phyloP scores from a whole-genome alignment of 1,140 invertebrate genomes.

The Galendromus occidentalis region DNA sequence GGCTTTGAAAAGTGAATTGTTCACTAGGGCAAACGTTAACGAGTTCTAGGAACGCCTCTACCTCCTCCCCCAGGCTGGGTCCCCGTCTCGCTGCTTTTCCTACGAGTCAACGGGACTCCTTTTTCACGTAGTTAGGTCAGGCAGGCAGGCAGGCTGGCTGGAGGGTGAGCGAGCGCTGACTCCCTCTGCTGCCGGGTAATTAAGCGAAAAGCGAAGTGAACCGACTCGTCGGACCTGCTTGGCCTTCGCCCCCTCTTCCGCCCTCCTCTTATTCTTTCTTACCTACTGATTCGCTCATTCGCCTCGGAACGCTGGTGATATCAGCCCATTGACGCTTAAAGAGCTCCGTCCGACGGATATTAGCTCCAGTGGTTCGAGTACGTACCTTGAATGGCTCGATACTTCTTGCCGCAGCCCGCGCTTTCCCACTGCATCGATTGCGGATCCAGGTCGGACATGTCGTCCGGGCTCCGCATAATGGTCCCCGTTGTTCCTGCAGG shows the following conservation, averaged over 20 bases:
- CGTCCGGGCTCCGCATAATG: not conserved
- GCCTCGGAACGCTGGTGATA: not conserved
- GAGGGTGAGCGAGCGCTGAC: no score
- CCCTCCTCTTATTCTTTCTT: not conserved
- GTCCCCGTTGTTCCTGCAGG: conserved; percentile 1
- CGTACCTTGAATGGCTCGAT: conserved; percentile 5
- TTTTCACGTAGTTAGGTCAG: no score
- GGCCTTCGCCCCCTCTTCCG: not conserved
- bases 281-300: not conserved
- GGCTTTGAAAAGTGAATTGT: no score
- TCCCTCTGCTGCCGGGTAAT: no score
- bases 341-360: not conserved
- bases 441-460: not conserved
- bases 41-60: no score
- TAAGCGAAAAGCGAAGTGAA: no score
- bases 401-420: not conserved
- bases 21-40: no score
- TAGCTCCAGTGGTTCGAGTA: not conserved
- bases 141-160: no score
- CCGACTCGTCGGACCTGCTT: not conserved
- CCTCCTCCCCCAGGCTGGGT: no score
- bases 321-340: not conserved
- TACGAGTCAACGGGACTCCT: no score
- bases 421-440: conserved; percentile 1
- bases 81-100: no score